A percentile compares a stretch with the other conserved stretches of the same genome.
Conservation (phyloP, 2,888 invertebrate genomes). For the Eudasyphora cyanicolor region DNA sequence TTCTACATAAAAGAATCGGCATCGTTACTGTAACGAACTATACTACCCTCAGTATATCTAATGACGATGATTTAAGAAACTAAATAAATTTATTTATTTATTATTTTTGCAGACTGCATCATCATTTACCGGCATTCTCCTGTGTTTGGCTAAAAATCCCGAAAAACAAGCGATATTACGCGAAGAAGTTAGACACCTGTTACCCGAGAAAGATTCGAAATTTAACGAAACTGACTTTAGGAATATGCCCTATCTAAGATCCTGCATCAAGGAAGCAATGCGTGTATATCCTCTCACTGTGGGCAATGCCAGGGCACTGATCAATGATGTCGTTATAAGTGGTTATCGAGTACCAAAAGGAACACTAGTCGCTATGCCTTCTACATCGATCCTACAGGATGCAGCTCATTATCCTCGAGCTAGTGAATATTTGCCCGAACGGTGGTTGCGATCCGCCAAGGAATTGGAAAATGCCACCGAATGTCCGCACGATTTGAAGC, state of each 20-base stretch:
- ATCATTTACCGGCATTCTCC: conserved; percentile 67
- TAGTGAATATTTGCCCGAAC: conserved; percentile 54
- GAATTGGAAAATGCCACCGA: neutral
- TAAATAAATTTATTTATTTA: neutral
- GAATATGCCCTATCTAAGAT: conserved; percentile 84
- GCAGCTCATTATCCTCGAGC: conserved; percentile 73
- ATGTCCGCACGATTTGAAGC: conserved; percentile 54
- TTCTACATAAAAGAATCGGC: no score
- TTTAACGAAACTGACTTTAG: conserved; percentile 80
- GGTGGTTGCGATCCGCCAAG: conserved; percentile 57
- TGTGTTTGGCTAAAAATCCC: conserved; percentile 82
- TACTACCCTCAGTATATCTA: no score
- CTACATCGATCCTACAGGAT: conserved; percentile 76
- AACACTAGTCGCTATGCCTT: conserved; percentile 86
- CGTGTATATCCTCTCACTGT: conserved; percentile 83
- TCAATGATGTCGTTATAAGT: conserved; percentile 82
- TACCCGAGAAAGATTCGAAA: conserved; percentile 77
- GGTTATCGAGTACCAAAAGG: no score
- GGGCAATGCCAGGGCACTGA: conserved; percentile 82
- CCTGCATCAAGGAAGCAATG: conserved; percentile 87
- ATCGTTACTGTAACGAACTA: conserved; percentile 89
- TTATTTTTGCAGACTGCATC: conserved; percentile 77
- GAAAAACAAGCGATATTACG: conserved; percentile 84
- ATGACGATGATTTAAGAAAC: no score
- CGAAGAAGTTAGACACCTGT: conserved; percentile 81